These are phyloP conservation scores for Aphelinus atriplicis DNA, from an alignment of 1,140 invertebrate genomes.

Conservation along the genomic window DNA sequence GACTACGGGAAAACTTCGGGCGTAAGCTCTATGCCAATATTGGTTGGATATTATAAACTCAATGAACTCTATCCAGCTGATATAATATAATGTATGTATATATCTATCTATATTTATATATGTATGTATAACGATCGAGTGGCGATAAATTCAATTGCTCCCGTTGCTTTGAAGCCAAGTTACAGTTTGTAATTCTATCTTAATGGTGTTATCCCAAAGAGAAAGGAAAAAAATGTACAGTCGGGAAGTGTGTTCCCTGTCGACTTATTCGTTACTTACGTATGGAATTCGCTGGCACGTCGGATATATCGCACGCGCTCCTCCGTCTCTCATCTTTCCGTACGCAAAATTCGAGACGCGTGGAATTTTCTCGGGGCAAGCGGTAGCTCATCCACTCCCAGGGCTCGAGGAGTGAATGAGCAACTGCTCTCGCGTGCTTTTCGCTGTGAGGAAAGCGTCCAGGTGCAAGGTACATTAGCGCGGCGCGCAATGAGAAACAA, in stretches of 20 bases:
- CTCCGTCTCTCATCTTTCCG: conserved; percentile 3
- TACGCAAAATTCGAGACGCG: background rate
- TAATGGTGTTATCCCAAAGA: conserved; percentile 23
- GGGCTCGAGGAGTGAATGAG: conserved; percentile 41
- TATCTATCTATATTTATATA: background rate
- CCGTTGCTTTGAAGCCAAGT: no score
- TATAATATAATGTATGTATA: conserved; percentile 19
- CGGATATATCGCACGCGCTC: background rate
- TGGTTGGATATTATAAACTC: background rate
- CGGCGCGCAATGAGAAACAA: background rate
- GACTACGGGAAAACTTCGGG: no score
- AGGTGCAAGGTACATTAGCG: background rate
- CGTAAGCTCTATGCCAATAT: no score
- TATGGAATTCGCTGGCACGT: conserved; percentile 21
- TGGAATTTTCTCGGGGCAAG: background rate
- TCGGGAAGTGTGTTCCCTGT: no score
- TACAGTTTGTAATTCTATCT: background rate
- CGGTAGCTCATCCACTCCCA: conserved; percentile 32
- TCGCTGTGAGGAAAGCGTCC: background rate
- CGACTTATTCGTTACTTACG: conserved; percentile 30
- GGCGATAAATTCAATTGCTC: no score
- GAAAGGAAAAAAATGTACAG: background rate
- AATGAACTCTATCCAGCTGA: conserved; percentile 10
- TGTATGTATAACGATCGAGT: no score
- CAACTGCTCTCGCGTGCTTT: background rate